Evolutionary conservation across 2,113 vertebrate species (phyloP).

Genomic region (Ahaetulla prasina): DNA sequence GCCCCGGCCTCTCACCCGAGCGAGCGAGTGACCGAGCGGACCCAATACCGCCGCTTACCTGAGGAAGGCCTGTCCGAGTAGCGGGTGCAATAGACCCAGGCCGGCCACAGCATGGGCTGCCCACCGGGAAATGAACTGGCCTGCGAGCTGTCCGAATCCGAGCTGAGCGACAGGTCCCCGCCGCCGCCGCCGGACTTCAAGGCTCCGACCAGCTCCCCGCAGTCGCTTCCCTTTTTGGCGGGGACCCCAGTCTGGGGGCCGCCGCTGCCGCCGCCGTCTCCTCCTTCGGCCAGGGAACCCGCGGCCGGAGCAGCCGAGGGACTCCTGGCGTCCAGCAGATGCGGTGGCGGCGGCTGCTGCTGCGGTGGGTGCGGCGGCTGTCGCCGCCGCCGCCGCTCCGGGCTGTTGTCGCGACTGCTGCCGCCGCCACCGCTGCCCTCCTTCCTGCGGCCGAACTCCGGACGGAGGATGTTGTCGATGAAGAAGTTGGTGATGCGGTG

Average conservation of each 20-base stretch:
- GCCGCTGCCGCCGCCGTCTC: slow-evolving; percentile 64
- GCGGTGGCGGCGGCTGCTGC: slow-evolving; percentile 45
- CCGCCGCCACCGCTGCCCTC: slow-evolving; percentile 64
- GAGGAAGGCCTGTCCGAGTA: slow-evolving; percentile 98
- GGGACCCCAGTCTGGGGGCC: slow-evolving; percentile 76
- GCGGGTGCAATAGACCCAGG: slow-evolving; percentile 98
- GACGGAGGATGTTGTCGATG: slow-evolving; percentile 93
- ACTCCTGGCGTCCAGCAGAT: slow-evolving; percentile 60
- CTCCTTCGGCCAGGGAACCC: slow-evolving; percentile 60
- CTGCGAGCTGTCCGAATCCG: slow-evolving; percentile 95
- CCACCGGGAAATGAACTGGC: slow-evolving; percentile 76
- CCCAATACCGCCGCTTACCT: slow-evolving; percentile 72
- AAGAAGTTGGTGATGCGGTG: slow-evolving; percentile 96
- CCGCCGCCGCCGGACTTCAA: slow-evolving; percentile 68
- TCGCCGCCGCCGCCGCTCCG: slow-evolving; percentile 20
- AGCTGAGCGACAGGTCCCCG: slow-evolving; percentile 90
- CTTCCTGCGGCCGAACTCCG: slow-evolving; percentile 89
- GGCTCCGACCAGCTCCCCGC: slow-evolving; percentile 73
- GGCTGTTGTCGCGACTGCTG: slow-evolving; percentile 14
- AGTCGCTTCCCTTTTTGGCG: slow-evolving; percentile 74
- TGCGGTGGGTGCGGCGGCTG: slow-evolving; percentile 59
- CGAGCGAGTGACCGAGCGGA: neutral
- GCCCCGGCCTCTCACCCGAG: neutral
- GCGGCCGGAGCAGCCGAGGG: slow-evolving; percentile 70
- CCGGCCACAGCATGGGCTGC: slow-evolving; percentile 94